Base-by-base conservation (phyloP, 2,797 vertebrate genomes). In the Peromyscus attwateri region DNA sequence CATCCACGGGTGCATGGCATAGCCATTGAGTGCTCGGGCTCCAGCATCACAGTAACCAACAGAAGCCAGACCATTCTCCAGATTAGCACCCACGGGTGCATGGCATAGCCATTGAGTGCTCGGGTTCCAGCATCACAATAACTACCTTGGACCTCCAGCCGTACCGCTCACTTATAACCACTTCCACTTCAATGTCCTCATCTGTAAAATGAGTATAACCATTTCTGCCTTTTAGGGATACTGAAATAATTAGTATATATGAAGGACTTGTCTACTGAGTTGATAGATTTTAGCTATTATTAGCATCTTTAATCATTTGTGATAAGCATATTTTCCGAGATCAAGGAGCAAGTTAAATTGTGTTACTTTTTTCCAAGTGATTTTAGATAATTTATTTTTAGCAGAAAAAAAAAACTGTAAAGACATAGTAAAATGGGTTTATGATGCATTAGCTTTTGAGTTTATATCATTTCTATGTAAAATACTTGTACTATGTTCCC, bases 381-480 rank as follows among this genome's bases (percentile, higher is more conserved):
- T n/a, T 84, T 83, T 87, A 46, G 25, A 71, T 64, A 37, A 83
- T 75, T 31, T 70, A 34, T 64, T 87, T 91, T 89, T 55, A 87
- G 62, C 76, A 90, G 75, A 80, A 29, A 91, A 97, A 77, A 80
- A 85, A 37, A 43, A 40, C 29, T 87, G 2, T 70, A 92, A 83
- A 83, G 25, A 16, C 52, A 25, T 49, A 92, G 17, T 14, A 46
- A 83, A 89, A 43, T 62, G 75, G 6, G 27, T 80, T 80, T 87
- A 21, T 64, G 81, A 60, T 80, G 43, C 34, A 70, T 34, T 64
- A 40, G 34, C 64, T 82, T 66, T 94, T 27, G 55, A 29, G 27
- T 75, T 84, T 92, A 27, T 75, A 37, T 49, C 9, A 66, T 91
- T 93, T 87, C 43, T 62, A 75, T 66, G 14, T 70, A 71, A 95